Conservation (phyloP, 2,888 invertebrate genomes). For the Prionchulus punctatus region DNA sequence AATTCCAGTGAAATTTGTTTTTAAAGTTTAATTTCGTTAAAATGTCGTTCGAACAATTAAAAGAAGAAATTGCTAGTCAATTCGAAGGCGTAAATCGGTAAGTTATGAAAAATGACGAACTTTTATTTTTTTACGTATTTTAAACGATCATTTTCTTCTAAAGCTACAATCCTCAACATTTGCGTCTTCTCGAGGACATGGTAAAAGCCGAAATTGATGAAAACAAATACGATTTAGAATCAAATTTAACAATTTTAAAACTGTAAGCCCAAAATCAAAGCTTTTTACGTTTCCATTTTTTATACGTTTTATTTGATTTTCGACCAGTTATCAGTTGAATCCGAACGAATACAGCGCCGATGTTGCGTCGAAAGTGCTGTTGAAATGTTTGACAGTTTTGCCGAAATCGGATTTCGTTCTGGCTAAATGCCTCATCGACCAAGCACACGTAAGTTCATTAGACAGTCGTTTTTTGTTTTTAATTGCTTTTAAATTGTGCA, state of each 20-base stretch:
- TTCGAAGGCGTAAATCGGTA: conserved; percentile 27
- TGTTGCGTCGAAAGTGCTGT: conserved; percentile 66
- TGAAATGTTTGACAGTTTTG: conserved; percentile 88
- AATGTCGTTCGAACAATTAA: conserved; percentile 20
- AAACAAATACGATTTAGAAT: conserved; percentile 87
- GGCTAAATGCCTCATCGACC: conserved; percentile 84
- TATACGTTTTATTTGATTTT: conserved; percentile 15
- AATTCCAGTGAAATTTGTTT: too few species aligned
- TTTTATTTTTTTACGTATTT: not conserved
- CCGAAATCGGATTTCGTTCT: conserved; percentile 94
- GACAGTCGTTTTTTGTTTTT: too few species aligned
- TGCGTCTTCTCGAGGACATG: conserved; percentile 71
- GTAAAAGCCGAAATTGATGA: conserved; percentile 80
- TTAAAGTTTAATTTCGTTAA: too few species aligned
- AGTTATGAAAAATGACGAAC: not conserved
- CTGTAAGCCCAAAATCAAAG: too few species aligned
- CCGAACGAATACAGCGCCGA: conserved; percentile 45
- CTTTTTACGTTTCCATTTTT: too few species aligned
- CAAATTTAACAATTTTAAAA: conserved; percentile 86
- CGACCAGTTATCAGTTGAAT: conserved; percentile 84
- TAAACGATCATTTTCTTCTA: conserved; percentile 18
- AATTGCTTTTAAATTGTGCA: conserved; percentile 42
- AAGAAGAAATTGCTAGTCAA: conserved; percentile 18
- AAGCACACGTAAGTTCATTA: conserved; percentile 39
- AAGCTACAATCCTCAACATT: conserved; percentile 90